Conservation (phyloP, 2,888 invertebrate species). For the Andrena hattorfiana region DNA sequence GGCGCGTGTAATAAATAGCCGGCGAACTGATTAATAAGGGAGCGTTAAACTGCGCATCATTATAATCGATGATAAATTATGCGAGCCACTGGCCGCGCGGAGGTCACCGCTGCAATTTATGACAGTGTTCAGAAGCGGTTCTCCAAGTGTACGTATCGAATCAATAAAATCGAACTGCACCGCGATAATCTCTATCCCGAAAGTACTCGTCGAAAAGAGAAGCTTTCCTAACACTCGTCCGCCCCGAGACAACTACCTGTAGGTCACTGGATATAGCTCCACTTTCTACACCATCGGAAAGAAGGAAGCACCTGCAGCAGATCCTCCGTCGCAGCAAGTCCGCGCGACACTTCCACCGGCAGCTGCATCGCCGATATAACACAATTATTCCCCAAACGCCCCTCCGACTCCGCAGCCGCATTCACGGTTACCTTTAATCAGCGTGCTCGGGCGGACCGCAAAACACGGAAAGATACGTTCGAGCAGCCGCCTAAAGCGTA, state of each 20-base stretch:
- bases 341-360: neutral
- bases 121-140: slow-evolving; percentile 20
- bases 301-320: neutral
- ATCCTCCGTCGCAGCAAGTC: neutral
- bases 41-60: slow-evolving; percentile 56
- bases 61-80: slow-evolving; percentile 60
- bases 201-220: too few species aligned
- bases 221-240: too few species aligned
- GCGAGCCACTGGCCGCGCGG: slow-evolving; percentile 45
- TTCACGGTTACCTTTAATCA: slow-evolving; percentile 57
- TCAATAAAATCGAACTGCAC: neutral
- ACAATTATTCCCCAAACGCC: neutral
- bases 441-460: slow-evolving; percentile 49
- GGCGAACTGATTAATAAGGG: slow-evolving; percentile 57
- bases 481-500: slow-evolving; percentile 59
- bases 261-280: too few species aligned
- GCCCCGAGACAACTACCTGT: too few species aligned
- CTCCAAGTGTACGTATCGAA: neutral
- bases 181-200: too few species aligned
- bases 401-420: slow-evolving; percentile 8
- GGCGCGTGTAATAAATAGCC: slow-evolving; percentile 50
- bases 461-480: slow-evolving; percentile 61
- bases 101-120: slow-evolving; percentile 50
- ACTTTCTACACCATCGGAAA: too few species aligned
- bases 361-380: neutral